Conservation (phyloP, 2,888 invertebrate genomes). For the Pyrochroa serraticornis region DNA sequence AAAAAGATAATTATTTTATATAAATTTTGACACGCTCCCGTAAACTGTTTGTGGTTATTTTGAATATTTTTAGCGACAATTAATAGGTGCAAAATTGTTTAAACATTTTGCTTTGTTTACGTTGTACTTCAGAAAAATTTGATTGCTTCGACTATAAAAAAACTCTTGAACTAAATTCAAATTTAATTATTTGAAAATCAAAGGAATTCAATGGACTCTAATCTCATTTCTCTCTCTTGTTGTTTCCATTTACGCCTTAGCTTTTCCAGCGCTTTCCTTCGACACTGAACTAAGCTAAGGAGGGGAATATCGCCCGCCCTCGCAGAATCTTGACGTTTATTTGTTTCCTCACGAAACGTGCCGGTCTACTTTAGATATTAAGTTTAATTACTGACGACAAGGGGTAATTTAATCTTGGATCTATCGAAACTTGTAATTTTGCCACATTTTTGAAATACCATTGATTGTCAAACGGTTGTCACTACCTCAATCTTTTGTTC, state of each 20-base stretch:
- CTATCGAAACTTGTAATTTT: too few relatives aligned
- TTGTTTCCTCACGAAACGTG: constrained; percentile 26
- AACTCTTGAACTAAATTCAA: background rate
- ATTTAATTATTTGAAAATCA: constrained; percentile 24
- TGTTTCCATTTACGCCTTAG: constrained; percentile 21
- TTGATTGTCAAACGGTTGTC: too few relatives aligned
- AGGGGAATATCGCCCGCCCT: constrained; percentile 23
- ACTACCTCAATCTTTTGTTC: too few relatives aligned
- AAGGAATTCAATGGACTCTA: constrained; percentile 23
- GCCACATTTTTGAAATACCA: too few relatives aligned
- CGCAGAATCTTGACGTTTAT: constrained; percentile 19
- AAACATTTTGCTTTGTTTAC: too few relatives aligned
- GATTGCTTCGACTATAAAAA: too few relatives aligned
- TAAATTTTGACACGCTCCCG: too few relatives aligned
- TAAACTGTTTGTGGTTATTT: too few relatives aligned
- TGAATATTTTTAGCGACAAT: too few relatives aligned
- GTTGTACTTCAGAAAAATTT: too few relatives aligned
- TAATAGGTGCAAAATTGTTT: too few relatives aligned
- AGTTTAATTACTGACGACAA: constrained; percentile 36
- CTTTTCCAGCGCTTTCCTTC: constrained; percentile 17
- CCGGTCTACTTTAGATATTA: constrained; percentile 30
- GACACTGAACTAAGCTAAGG: constrained; percentile 11
- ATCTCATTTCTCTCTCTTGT: constrained; percentile 12
- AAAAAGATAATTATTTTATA: too few relatives aligned
- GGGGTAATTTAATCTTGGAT: constrained; percentile 31